Evolutionary conservation across 1,140 invertebrate species (phyloP), one percentile per base, ranked within the genome.

Genomic region (Cydia strobilella): DNA sequence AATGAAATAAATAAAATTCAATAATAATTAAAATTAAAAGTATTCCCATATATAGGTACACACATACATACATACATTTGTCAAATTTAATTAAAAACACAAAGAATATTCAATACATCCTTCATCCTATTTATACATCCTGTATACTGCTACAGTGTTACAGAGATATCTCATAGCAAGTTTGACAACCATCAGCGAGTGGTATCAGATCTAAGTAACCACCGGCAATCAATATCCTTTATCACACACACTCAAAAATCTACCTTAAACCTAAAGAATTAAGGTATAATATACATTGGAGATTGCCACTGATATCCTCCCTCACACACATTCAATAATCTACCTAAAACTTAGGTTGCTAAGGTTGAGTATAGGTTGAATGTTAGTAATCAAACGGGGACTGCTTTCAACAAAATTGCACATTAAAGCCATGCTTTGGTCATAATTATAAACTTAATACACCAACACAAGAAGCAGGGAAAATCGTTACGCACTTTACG

Each of bases 331-430:
- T 10, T 25, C 10, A n/a, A 66, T 31, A 25, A n/a, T 4, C 13
- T 15, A 35, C 63, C 27, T 27, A 35, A 66, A 66, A 2, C 15
- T 3, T 51, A 6, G 1, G 0, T 15, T 27, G 27, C 25, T 27
- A 66, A 35, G 25, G 76, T 80, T 74, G 71, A 51, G 39, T 76
- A 77, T 80, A 77, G 79, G 77, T 81, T 81, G 77, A 76, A 48
- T 20, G 13, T 69, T 13, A 1, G 51, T 75, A 72, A 75, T 74
- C 13, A 72, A 72, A 73, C 51, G 31, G 18, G 65, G 48, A 75
- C 74, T 74, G 76, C 74, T 82, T 82, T 82, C 77, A 74, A 77
- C 76, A 78, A 80, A 82, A 80, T 79, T 82, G 79, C 79, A 75
- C 79, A 84, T 78, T 76, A 82, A 79, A 78, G 51, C 72, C 76